Evolutionary conservation across 2,797 vertebrate genomes (phyloP).

Genomic region (Paguma larvata): DNA sequence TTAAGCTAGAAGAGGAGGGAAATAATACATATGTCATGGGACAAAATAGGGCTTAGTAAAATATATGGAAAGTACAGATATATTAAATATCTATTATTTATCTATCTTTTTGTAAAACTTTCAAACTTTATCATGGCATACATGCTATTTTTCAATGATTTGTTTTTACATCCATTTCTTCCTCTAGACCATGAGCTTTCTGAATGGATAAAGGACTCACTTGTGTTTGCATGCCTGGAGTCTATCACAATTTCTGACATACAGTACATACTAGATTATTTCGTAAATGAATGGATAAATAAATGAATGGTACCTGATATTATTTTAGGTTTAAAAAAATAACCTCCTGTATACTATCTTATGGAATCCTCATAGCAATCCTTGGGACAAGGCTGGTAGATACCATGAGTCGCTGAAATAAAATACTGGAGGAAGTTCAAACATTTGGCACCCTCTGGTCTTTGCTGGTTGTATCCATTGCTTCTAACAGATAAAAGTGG

Average conservation of each 20-base stretch:
- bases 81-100: not conserved
- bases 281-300: not conserved
- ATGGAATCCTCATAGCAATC: not conserved
- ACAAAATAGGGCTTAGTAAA: not conserved
- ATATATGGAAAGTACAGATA: not conserved
- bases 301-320: not conserved
- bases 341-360: not conserved
- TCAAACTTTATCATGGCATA: not conserved
- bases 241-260: not conserved
- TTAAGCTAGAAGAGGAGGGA: not conserved
- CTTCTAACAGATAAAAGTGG: not conserved
- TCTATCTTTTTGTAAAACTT: conserved; percentile 23
- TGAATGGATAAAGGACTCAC: not conserved
- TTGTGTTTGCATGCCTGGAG: not conserved
- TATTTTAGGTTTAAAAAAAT: not conserved
- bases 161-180: not conserved
- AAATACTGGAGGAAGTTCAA: not conserved
- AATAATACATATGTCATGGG: not conserved
- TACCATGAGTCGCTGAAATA: not conserved
- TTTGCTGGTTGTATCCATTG: not conserved
- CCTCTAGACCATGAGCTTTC: not conserved
- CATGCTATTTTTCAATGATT: not conserved
- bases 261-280: not conserved
- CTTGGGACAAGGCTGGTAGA: not conserved
- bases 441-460: not conserved